These are phyloP conservation scores for Drosophila jambulina DNA, from an alignment of 1,140 invertebrate species.

Conservation along the genomic window DNA sequence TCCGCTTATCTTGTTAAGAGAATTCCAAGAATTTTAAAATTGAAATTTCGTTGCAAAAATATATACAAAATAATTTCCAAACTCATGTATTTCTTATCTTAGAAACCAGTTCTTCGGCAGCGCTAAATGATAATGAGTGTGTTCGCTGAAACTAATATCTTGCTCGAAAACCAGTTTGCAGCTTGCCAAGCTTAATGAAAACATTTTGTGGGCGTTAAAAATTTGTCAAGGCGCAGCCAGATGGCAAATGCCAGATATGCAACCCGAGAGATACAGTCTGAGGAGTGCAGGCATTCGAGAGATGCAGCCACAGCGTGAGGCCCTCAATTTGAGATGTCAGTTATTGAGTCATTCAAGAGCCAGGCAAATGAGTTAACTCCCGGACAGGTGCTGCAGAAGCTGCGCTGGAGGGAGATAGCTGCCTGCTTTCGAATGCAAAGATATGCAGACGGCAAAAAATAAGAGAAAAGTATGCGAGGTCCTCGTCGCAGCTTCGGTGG, in stretches of 20 bases:
- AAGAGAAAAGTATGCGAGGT: neutral
- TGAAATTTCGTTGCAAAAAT: neutral
- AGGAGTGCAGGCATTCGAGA: neutral
- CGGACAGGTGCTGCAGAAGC: constrained; percentile 37
- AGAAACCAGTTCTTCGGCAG: neutral
- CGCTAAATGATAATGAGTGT: neutral
- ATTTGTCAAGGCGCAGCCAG: constrained; percentile 64
- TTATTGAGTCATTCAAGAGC: constrained; percentile 78
- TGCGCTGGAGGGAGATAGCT: constrained; percentile 9
- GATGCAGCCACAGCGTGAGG: constrained; percentile 59
- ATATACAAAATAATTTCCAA: neutral
- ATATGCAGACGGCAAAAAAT: constrained; percentile 55
- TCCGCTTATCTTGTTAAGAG: neutral
- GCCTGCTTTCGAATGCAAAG: constrained; percentile 68
- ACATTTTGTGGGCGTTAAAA: constrained; percentile 53
- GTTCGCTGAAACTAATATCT: neutral
- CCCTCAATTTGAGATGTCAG: constrained; percentile 70
- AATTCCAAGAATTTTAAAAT: neutral
- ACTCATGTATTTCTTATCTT: neutral
- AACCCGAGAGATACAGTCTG: constrained; percentile 10
- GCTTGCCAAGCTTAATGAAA: constrained; percentile 36
- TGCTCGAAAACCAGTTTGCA: constrained; percentile 1
- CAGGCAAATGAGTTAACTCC: constrained; percentile 80
- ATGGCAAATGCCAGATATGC: constrained; percentile 9
- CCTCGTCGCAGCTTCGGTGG: neutral